phyloP scores from a whole-genome alignment of 2,888 invertebrate genomes.

The Reticulitermes lucifugus region DNA sequence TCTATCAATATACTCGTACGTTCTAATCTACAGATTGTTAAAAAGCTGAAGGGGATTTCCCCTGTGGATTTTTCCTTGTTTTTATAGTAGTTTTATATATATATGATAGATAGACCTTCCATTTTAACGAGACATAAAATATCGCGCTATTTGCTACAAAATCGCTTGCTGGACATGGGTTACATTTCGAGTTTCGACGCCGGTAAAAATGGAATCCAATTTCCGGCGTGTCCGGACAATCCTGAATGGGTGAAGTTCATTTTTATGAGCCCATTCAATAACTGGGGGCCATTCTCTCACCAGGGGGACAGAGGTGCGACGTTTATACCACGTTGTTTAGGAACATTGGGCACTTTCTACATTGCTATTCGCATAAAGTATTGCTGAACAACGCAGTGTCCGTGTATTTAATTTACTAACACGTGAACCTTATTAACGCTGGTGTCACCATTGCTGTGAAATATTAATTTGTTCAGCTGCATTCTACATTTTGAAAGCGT shows the following conservation, averaged over 20 bases:
- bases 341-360: constrained; percentile 1
- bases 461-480: neutral
- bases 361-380: neutral
- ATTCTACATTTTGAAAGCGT: neutral
- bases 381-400: neutral
- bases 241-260: constrained; percentile 16
- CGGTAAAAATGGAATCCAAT: constrained; percentile 35
- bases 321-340: constrained; percentile 15
- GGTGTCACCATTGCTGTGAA: neutral
- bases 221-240: constrained; percentile 39
- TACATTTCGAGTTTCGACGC: constrained; percentile 6
- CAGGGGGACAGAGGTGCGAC: neutral
- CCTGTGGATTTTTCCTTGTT: neutral
- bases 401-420: neutral
- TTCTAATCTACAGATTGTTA: constrained; percentile 31
- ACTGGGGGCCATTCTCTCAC: neutral
- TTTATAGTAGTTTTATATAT: constrained; percentile 13
- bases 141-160: neutral
- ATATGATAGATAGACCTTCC: constrained; percentile 15
- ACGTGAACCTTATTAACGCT: neutral
- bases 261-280: constrained; percentile 37
- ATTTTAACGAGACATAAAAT: constrained; percentile 43
- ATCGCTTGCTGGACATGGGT: constrained; percentile 2
- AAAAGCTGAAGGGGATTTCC: constrained; percentile 4
- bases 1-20: neutral